A percentile compares a stretch with the other conserved stretches of the same genome.
Conservation (phyloP, 2,113 vertebrate species). For the Pampusana beccarii region DNA sequence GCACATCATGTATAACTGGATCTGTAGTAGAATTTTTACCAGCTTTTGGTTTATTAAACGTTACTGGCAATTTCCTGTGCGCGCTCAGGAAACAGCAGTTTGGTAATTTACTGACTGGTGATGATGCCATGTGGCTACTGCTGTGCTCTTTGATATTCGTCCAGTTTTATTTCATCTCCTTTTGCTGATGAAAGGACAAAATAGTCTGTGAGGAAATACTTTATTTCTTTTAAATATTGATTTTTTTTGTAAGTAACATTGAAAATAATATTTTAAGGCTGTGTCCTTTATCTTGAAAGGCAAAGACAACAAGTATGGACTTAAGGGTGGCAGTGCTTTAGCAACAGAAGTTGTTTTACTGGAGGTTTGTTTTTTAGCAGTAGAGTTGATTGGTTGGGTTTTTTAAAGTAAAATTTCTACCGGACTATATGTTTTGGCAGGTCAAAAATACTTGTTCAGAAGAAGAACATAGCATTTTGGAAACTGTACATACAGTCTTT, state of each 20-base stretch:
- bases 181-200: constrained; percentile 38
- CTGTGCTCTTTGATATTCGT: constrained; percentile 24
- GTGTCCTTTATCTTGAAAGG: constrained; percentile 15
- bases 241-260: constrained; percentile 31
- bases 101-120: not conserved
- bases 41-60: constrained; percentile 6
- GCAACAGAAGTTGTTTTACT: constrained; percentile 11
- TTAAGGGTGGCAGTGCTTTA: not conserved
- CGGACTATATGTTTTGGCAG: constrained; percentile 56
- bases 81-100: not conserved
- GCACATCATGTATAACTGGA: constrained; percentile 43
- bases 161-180: constrained; percentile 19
- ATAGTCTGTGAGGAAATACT: constrained; percentile 15
- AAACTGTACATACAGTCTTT: constrained; percentile 51
- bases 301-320: constrained; percentile 47
- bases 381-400: not conserved
- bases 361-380: not conserved
- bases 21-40: constrained; percentile 2
- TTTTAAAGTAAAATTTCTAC: constrained; percentile 59
- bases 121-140: not conserved
- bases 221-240: constrained; percentile 36
- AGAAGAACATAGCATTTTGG: constrained; percentile 53
- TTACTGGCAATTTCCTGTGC: constrained; percentile 27
- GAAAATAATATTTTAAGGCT: not conserved
- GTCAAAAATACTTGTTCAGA: constrained; percentile 59